A percentile compares a stretch with the other conserved stretches of the same genome.
phyloP scores from a whole-genome alignment of 2,797 vertebrate genomes.

The Danionella dracula region DNA sequence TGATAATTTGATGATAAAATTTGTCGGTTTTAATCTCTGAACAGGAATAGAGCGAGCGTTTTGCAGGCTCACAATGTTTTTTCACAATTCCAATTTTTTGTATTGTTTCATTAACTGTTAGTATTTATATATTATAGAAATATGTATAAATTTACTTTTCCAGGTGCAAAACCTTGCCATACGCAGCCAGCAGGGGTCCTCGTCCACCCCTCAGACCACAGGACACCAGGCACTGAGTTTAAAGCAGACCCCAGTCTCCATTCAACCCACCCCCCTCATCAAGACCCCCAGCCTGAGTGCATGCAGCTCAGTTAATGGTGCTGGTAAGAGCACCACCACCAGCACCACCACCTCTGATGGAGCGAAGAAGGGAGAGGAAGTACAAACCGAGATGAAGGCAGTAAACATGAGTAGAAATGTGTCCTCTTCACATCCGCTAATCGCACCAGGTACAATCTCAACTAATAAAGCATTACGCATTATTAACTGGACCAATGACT shows the following conservation, averaged over 20 bases:
- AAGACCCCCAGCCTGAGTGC: conserved; percentile 66
- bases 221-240: conserved; percentile 80
- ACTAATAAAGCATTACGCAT: no score
- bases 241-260: conserved; percentile 74
- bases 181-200: conserved; percentile 77
- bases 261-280: conserved; percentile 69
- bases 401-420: conserved; percentile 74
- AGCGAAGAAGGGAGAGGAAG: conserved; percentile 73
- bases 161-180: conserved; percentile 76
- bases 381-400: conserved; percentile 65
- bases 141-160: no score
- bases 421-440: conserved; percentile 70
- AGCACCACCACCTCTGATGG: conserved; percentile 61
- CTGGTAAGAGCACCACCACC: conserved; percentile 55
- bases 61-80: no score
- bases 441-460: conserved; percentile 74
- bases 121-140: no score
- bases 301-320: conserved; percentile 37
- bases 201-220: conserved; percentile 51
- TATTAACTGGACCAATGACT: no score
- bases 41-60: no score
- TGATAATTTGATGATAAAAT: no score
- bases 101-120: no score
- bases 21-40: no score
- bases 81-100: no score